Evolutionary conservation across 2,113 vertebrate genomes (phyloP).

Genomic region (Ptilonorhynchus violaceus): DNA sequence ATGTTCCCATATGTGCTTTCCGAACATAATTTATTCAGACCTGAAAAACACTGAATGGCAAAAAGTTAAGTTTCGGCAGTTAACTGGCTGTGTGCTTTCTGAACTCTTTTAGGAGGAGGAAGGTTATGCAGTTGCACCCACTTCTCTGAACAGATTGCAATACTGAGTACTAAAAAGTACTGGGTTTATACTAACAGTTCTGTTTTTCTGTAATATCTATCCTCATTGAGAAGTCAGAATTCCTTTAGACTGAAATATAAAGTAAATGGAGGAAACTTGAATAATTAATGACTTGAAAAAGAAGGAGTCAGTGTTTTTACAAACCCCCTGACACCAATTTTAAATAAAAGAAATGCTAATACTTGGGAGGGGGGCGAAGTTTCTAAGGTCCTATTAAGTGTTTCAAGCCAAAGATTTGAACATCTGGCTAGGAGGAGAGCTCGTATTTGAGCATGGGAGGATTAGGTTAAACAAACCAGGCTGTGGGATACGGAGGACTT

Average conservation of each 20-base stretch:
- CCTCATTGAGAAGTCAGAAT: neutral
- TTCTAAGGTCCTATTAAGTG: slow-evolving; percentile 1
- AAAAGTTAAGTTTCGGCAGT: neutral
- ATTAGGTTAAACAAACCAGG: slow-evolving; percentile 22
- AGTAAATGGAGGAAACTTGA: slow-evolving; percentile 46
- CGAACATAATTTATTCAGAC: neutral
- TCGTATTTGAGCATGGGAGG: neutral
- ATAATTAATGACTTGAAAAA: slow-evolving; percentile 56
- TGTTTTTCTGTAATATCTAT: neutral
- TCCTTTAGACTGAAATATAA: slow-evolving; percentile 37
- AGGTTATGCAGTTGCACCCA: neutral
- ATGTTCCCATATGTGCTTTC: neutral
- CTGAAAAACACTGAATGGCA: neutral
- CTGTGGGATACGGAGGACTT: neutral
- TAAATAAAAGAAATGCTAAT: slow-evolving; percentile 40
- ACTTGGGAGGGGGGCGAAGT: neutral
- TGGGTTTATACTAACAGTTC: neutral
- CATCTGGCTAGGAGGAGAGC: slow-evolving; percentile 11
- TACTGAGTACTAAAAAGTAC: neutral
- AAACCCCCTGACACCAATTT: slow-evolving; percentile 50
- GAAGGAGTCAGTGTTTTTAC: slow-evolving; percentile 35
- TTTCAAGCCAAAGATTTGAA: slow-evolving; percentile 44
- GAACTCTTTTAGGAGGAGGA: neutral
- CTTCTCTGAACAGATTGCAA: neutral
- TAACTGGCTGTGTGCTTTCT: neutral